phyloP scores from a whole-genome alignment of 2,113 vertebrate species.

The Bothrops jararaca region DNA sequence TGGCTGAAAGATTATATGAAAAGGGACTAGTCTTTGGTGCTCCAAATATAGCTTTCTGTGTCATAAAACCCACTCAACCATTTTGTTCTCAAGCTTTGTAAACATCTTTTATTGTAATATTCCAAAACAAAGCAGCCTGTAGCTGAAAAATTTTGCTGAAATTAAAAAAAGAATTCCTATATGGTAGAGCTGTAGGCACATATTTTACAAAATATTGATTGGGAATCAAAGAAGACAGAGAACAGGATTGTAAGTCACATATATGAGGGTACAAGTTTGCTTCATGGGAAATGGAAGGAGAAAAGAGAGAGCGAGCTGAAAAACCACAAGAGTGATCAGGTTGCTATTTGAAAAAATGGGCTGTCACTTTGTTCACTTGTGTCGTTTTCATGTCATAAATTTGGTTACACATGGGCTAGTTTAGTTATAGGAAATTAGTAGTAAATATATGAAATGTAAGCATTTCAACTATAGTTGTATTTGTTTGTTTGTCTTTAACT shows the following conservation, averaged over 20 bases:
- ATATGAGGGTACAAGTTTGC: neutral
- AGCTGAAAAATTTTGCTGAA: conserved; percentile 3
- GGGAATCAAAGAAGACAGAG: neutral
- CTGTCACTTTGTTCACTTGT: neutral
- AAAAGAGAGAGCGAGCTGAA: neutral
- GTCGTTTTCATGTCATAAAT: neutral
- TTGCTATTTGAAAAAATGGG: neutral
- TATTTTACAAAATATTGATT: conserved; percentile 14
- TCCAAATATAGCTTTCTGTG: neutral
- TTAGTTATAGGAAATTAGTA: neutral
- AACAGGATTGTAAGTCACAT: neutral
- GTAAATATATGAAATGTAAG: neutral
- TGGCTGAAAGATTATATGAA: neutral
- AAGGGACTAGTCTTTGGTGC: accelerated
- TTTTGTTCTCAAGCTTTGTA: neutral
- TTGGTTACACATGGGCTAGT: neutral
- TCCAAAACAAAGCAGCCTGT: neutral
- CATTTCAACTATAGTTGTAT: neutral
- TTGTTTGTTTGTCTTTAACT: neutral
- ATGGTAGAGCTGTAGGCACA: conserved; percentile 3
- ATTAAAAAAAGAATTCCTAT: neutral
- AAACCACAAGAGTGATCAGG: neutral
- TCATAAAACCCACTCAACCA: neutral
- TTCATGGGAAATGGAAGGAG: neutral
- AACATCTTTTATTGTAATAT: neutral